Conservation (phyloP, 2,113 vertebrate species). For the Daboia siamensis region DNA sequence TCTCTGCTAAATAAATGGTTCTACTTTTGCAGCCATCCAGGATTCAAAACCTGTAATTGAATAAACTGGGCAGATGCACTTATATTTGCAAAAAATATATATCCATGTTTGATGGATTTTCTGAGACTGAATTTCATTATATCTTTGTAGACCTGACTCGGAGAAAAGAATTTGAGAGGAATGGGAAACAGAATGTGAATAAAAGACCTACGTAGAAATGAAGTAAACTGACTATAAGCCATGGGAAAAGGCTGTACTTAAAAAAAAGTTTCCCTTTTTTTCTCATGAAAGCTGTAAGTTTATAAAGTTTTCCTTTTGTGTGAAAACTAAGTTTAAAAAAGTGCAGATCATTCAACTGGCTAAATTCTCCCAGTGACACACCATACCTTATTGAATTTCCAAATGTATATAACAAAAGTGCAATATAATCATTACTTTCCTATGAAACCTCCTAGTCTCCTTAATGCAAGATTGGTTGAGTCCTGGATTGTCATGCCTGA, state of each 20-base stretch:
- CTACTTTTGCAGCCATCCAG: not conserved
- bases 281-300: not conserved
- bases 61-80: not conserved
- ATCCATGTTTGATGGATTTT: not conserved
- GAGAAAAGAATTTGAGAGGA: not conserved
- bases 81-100: not conserved
- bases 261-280: not conserved
- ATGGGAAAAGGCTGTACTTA: not conserved
- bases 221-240: not conserved
- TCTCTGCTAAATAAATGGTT: not conserved
- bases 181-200: not conserved
- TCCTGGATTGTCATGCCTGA: not conserved
- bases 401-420: not conserved
- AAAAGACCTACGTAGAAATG: not conserved
- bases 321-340: not conserved
- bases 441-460: not conserved
- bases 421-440: not conserved
- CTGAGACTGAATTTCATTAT: not conserved
- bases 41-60: not conserved
- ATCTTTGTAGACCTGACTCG: not conserved
- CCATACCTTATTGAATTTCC: not conserved
- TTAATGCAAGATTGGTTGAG: not conserved
- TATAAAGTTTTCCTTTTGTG: not conserved
- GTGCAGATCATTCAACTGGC: not conserved
- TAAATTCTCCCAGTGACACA: not conserved